Evolutionary conservation across 2,888 invertebrate genomes (phyloP), one percentile per base, ranked within the genome.

Genomic region (Caenorhabditis angaria): DNA sequence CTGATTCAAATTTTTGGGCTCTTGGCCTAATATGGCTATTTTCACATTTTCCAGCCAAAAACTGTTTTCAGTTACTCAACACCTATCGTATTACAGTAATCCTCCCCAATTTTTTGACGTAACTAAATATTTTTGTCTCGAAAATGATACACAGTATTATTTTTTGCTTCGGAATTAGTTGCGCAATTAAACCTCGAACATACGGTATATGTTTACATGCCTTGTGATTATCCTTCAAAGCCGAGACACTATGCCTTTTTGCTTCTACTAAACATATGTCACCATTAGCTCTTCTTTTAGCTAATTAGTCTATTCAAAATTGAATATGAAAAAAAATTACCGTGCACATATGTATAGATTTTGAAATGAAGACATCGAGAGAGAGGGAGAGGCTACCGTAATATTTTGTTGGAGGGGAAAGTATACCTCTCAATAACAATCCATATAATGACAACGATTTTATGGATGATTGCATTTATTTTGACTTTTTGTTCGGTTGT

Each of bases 131-230:
- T n/a, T n/a, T n/a, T 41, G 18, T 14, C 12, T 32, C 32, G 32
- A 32, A 41, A 41, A 41, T 41, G 41, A 41, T 41, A 41, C 41
- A 41, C n/a, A n/a, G n/a, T n/a, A n/a, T n/a, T n/a, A n/a, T n/a
- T 6, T 41, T 3, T 14, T 12, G 41, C 18, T 41, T 14, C 10
- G 41, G 2, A 3, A 14, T 2, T 12, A 41, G 10, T 41, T 41
- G 18, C 41, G 41, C 41, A 41, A 41, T 41, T 41, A 41, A 41
- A 3, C 41, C 41, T 18, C 18, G 41, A 41, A 41, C 41, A 41
- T 41, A 41, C 41, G 41, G 41, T 41, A 18, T 14, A 5, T 41
- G 41, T 41, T 41, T 41, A 41, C 41, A 41, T 41, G 41, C 41
- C 41, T 41, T 41, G 41, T 41, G 41, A 41, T 41, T 41, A 41